Conservation (phyloP, 2,888 invertebrate species). For the Aphodius sticticus region DNA sequence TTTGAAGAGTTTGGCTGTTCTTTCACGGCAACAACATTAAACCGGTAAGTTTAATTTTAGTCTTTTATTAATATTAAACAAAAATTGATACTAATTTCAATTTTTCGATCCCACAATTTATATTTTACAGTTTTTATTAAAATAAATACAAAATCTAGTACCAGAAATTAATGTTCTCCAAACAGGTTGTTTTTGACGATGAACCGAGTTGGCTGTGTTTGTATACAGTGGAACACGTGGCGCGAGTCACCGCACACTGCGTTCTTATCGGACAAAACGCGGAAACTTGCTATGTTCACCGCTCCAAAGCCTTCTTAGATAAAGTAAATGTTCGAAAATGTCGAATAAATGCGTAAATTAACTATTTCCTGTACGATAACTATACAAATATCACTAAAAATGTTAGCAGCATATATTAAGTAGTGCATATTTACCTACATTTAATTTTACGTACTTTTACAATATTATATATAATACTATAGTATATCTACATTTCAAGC, state of each 20-base stretch:
- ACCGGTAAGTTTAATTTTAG: slow-evolving; percentile 29
- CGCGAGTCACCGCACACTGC: not conserved
- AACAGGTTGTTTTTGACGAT: not conserved
- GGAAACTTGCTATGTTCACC: not conserved
- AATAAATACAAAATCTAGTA: no score
- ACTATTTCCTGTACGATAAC: not conserved
- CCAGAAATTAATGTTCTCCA: not conserved
- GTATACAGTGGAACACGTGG: not conserved
- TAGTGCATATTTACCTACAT: no score
- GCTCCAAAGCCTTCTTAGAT: not conserved
- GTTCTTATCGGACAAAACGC: not conserved
- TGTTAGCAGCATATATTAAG: no score
- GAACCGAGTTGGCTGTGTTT: not conserved
- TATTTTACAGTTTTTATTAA: no score
- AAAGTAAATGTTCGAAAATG: not conserved
- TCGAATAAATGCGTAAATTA: not conserved
- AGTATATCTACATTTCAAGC: no score
- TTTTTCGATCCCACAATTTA: no score
- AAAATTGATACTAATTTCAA: no score
- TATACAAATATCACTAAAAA: not conserved
- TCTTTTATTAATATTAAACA: not conserved
- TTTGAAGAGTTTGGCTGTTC: slow-evolving; percentile 19
- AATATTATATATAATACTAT: no score
- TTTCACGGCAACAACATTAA: slow-evolving; percentile 34
- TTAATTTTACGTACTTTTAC: no score